Conservation (phyloP, 1,140 invertebrate genomes). For the Oppia nitens region DNA sequence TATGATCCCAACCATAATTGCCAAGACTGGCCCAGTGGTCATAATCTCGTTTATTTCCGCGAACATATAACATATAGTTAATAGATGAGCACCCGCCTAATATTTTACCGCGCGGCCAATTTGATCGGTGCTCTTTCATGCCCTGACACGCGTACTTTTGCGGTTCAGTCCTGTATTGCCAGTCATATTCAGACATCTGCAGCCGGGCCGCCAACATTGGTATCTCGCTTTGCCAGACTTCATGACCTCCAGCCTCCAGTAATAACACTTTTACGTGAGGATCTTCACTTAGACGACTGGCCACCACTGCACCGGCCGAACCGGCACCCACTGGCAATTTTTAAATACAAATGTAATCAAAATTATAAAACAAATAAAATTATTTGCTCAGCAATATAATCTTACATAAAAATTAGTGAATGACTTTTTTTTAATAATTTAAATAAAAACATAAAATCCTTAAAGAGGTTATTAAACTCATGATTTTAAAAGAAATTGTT, state of each 20-base stretch:
- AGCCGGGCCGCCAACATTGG: constrained; percentile 19
- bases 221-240: constrained; percentile 58
- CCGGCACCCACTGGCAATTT: constrained; percentile 59
- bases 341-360: too few relatives aligned
- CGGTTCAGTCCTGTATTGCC: constrained; percentile 29
- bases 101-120: constrained; percentile 23
- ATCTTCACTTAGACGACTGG: constrained; percentile 40
- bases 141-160: constrained; percentile 27
- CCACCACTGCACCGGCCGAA: constrained; percentile 47
- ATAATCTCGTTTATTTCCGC: constrained; percentile 80
- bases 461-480: background rate
- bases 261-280: constrained; percentile 40
- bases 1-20: constrained; percentile 72
- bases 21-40: constrained; percentile 74
- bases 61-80: constrained; percentile 87
- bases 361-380: too few relatives aligned
- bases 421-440: too few relatives aligned
- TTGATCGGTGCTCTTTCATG: constrained; percentile 21
- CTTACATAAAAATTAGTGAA: too few relatives aligned
- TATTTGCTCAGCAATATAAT: too few relatives aligned
- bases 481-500: background rate
- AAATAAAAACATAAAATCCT: background rate
- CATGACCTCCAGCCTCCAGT: constrained; percentile 54
- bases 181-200: constrained; percentile 24
- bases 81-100: constrained; percentile 65